These are phyloP conservation scores for Notamacropus eugenii DNA, from an alignment of 2,797 vertebrate genomes.

Conservation along the genomic window DNA sequence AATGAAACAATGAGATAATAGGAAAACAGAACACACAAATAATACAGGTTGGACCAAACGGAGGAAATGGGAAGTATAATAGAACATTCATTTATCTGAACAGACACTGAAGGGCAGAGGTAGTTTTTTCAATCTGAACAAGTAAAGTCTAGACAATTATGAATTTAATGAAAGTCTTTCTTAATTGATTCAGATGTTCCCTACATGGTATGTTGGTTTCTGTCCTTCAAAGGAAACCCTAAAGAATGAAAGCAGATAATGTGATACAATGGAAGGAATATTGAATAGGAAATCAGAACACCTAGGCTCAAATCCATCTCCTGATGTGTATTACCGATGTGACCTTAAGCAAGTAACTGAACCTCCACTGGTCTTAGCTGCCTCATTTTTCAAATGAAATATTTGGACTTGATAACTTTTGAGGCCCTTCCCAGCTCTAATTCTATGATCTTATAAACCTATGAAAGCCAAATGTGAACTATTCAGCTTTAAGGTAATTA, in stretches of 20 bases:
- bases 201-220: neutral
- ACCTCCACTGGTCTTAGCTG: neutral
- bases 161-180: neutral
- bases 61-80: neutral
- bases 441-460: neutral
- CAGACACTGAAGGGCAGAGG: neutral
- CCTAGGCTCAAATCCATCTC: neutral
- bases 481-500: constrained; percentile 35
- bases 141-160: neutral
- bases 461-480: constrained; percentile 8
- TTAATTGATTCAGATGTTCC: neutral
- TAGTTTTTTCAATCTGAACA: neutral
- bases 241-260: neutral
- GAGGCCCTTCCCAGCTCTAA: neutral
- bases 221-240: neutral
- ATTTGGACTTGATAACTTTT: neutral
- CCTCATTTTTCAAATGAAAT: neutral
- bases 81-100: neutral
- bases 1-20: neutral
- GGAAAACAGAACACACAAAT: neutral
- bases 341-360: neutral
- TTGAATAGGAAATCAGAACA: neutral
- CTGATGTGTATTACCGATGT: neutral
- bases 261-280: neutral
- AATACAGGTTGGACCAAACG: neutral